These are phyloP conservation scores for Eumeta japonica DNA, from an alignment of 1,140 invertebrate species.

Conservation along the genomic window DNA sequence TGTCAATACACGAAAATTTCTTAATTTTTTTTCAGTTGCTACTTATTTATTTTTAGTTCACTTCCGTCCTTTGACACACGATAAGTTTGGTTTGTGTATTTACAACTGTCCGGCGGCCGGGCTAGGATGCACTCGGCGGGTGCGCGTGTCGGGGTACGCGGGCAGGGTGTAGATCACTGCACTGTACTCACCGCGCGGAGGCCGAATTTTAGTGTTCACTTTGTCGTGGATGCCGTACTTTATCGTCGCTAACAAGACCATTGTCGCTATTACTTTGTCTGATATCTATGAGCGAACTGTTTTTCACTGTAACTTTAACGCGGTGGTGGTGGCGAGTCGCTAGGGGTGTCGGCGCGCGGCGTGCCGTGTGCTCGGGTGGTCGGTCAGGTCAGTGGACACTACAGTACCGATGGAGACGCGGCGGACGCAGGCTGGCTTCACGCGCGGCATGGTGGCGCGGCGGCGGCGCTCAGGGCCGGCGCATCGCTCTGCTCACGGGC, in stretches of 20 bases:
- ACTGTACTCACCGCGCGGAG: slow-evolving; percentile 54
- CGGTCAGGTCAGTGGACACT: too few species aligned
- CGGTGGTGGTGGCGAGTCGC: not conserved
- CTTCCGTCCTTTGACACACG: too few species aligned
- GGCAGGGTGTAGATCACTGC: too few species aligned
- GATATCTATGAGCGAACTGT: too few species aligned
- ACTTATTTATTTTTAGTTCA: too few species aligned
- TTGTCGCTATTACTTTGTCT: slow-evolving; percentile 26
- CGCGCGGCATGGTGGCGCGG: slow-evolving; percentile 45
- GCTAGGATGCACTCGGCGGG: too few species aligned
- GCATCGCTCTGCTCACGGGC: slow-evolving; percentile 20
- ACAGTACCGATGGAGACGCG: slow-evolving; percentile 54
- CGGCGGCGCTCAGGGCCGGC: slow-evolving; percentile 31
- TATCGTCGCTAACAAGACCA: slow-evolving; percentile 62
- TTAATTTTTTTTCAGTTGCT: too few species aligned
- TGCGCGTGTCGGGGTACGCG: too few species aligned
- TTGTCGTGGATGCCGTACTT: slow-evolving; percentile 60
- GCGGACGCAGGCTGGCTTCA: slow-evolving; percentile 53
- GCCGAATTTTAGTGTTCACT: slow-evolving; percentile 52
- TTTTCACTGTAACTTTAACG: not conserved
- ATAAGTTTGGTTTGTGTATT: too few species aligned
- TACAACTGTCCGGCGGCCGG: too few species aligned
- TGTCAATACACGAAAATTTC: too few species aligned
- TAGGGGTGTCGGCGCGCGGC: not conserved
- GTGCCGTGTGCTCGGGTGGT: not conserved